Percentiles rank a stretch among this genome's conserved stretches.
Conservation (phyloP, 2,113 vertebrate species). For the Vireo altiloquus region DNA sequence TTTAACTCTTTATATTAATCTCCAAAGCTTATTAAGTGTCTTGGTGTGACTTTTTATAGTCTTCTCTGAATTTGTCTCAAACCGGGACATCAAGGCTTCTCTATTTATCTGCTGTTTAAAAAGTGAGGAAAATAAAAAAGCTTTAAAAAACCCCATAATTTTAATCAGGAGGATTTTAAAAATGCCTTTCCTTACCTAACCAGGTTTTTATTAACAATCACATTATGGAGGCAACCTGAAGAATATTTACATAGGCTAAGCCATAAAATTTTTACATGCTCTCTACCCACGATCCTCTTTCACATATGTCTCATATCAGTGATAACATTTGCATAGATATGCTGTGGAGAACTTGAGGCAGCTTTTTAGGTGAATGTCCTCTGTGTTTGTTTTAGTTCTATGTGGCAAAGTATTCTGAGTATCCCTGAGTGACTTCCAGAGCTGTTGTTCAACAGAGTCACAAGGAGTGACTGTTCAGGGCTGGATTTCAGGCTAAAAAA, state of each 20-base stretch:
- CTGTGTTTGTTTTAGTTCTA: rapidly evolving
- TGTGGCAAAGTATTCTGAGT: background rate
- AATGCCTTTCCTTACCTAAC: background rate
- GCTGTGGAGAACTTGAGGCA: background rate
- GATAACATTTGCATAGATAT: background rate
- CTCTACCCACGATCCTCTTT: background rate
- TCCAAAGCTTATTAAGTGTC: background rate
- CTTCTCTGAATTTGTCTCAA: no score
- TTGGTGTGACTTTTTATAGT: no score
- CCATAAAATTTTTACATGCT: background rate
- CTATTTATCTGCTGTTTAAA: background rate
- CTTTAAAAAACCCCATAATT: background rate
- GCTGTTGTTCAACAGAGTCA: background rate
- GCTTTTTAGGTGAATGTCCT: background rate
- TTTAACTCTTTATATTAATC: background rate
- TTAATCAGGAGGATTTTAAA: background rate
- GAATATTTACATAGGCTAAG: background rate
- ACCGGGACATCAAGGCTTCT: background rate
- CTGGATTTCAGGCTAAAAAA: background rate
- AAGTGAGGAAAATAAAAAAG: background rate
- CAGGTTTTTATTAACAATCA: background rate
- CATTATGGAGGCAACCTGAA: background rate
- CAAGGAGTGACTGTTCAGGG: background rate
- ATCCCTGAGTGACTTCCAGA: background rate
- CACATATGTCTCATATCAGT: background rate